Evolutionary conservation across 1,140 invertebrate species (phyloP), one percentile per base, ranked within the genome.

Genomic region (Camponotus vicinus): DNA sequence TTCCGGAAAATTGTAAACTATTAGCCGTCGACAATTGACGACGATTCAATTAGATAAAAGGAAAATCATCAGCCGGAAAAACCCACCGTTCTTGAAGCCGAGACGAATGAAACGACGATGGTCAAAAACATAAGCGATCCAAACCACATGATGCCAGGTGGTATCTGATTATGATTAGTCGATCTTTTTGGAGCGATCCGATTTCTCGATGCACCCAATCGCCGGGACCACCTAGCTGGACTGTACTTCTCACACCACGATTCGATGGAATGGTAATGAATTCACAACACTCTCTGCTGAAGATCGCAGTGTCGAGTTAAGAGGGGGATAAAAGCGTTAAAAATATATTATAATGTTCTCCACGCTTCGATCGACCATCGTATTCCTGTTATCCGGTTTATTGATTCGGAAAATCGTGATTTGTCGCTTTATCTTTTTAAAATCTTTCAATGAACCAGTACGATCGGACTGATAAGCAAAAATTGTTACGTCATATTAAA

Each of bases 201-300:
- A 77, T 66, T 78, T 61, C 66, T 52, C 34, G 59, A 52, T 84
- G 32, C 75, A 63, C 52, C 55, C 27, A 49, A 78, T 27, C 67
- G 32, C 57, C 70, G 55, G 57, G 79, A 76, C 27, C 55, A 88
- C 69, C 64, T 88, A 85, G 55, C 79, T 55, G 75, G 88, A 91
- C 88, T 87, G 87, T 85, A 71, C 40, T 86, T 89, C 86, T 85
- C 88, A 73, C 91, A 85, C 86, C 91, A 79, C 79, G 76, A 86
- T 89, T 80, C 66, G 69, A 67, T 83, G 89, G 78, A 93, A 91
- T 91, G 89, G 82, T 90, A 91, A 91, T 87, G 88, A 90, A 92
- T 90, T 91, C 83, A 89, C 90, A 80, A 63, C 79, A 78, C 83
- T 79, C 90, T 89, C 79, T 63, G 69, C 52, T 21, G 15, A 42